Base-by-base conservation (phyloP, 2,888 invertebrate genomes). In the Clusia tigrina region DNA sequence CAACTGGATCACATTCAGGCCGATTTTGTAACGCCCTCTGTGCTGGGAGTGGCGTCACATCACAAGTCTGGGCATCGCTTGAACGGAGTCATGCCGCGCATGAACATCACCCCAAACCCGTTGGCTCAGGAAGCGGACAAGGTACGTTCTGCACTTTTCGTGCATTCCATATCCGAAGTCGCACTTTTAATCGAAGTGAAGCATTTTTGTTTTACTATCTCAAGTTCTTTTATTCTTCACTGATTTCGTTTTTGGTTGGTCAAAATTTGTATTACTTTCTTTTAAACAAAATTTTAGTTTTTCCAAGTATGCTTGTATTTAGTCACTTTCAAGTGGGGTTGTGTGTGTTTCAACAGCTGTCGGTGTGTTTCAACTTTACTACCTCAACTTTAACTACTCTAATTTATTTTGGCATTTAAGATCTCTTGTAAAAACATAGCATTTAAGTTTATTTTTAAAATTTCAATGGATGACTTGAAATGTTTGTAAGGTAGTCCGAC, bases 41-140 rank as follows among this genome's bases (percentile, higher is more conserved):
- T 79, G 12, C 71, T 81, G 64, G 82, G 83, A 54, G 73, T 76
- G 2, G 70, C 74, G 10, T 72, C 79, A 2, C 70, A 75, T 52
- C 81, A 80, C 67, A 80, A 82, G 57, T 67, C 68, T 1, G 18
- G 22, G 24, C 79, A 82, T 55, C 78, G 83, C 10, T 67, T 83
- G 48, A 84, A 84, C 62, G 83, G 83, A 3, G 81, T 81, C 3
- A 75, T 81, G 60, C 81, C 81, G 0, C 77, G 83, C 63, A 84
- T 84, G 80, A 84, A 84, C 62, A 84, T 84, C 23, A 84, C 83
- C 1, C 77, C 84, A 2, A 84, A 84, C 74, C 84, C 84, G 0
- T 69, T 84, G 62, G 82, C 83, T 0, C 80, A 83, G 65, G 83
- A 84, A 54, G 78, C 78, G 23, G 83, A 83, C 58, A 83, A 83